Evolutionary conservation across 2,888 invertebrate species (phyloP), one percentile per base, ranked within the genome.

Genomic region (Meloe dianella): DNA sequence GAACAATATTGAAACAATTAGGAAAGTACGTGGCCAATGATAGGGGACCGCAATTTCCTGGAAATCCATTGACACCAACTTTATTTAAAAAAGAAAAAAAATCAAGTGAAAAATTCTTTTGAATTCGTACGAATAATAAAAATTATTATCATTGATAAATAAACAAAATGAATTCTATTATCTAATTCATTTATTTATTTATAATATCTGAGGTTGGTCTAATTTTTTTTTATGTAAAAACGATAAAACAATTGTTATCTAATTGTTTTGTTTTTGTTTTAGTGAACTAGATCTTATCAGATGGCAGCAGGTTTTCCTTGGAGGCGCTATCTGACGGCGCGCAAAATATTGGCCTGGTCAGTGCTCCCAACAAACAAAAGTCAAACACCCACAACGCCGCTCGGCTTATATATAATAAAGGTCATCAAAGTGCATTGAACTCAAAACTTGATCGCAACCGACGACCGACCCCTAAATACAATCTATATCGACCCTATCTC

Each of bases 371-470:
- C 64, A 59, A 56, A 24, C 54, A 67, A 67, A 67, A 67, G 61
- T 67, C 67, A 57, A 64, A 38, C 61, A 64, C 67, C 74, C 69
- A 71, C 71, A 72, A 74, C 71, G 70, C 38, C 51, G 57, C 60
- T 27, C 41, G 17, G 20, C 9, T 20, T 47, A 17, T 41, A 41
- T 64, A 41, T 8, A 12, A 17, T 51, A 63, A 71, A 71, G 74
- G 74, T 74, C 71, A 74, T 7, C 30, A 41, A 57, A 56, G 74
- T 74, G 72, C 74, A 64, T 60, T 68, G 74, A 74, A 71, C 74
- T 67, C 70, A 60, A 67, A 64, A 62, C 54, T 63, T 56, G 63
- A 63, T 51, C 57, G 38, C 63, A 66, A 66, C 8, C 24, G n/a
- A 61, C 61, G 47, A 61, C 60, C 61, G 47, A 61, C 60, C 24